Percentiles rank a stretch among this genome's conserved stretches.
Evolutionary conservation across 2,888 invertebrate species (phyloP).

Genomic region (Girardia tigrina): DNA sequence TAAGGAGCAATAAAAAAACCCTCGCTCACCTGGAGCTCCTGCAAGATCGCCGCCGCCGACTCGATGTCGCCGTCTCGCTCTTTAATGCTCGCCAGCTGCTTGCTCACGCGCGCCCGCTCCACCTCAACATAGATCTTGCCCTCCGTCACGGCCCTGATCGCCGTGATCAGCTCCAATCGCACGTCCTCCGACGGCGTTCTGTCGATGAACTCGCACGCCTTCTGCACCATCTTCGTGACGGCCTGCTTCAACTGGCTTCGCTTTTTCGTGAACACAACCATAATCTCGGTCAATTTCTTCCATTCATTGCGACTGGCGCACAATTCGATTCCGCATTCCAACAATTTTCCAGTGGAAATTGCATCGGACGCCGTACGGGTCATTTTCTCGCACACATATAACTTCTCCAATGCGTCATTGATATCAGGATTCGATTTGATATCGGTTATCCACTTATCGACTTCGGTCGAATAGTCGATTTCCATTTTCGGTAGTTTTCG

Average conservation of each 20-base stretch:
- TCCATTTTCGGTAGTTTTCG: slow-evolving; percentile 65
- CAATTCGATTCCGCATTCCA: slow-evolving; percentile 80
- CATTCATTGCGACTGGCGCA: slow-evolving; percentile 74
- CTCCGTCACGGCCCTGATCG: slow-evolving; percentile 79
- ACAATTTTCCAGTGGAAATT: slow-evolving; percentile 76
- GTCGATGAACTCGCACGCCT: slow-evolving; percentile 80
- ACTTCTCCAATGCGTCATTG: slow-evolving; percentile 77
- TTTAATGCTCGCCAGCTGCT: slow-evolving; percentile 55
- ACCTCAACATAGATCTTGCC: slow-evolving; percentile 99
- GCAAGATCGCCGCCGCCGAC: slow-evolving; percentile 80
- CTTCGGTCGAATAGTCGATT: slow-evolving; percentile 78
- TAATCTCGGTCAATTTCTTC: slow-evolving; percentile 80
- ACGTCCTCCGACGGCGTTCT: slow-evolving; percentile 76
- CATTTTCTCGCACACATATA: slow-evolving; percentile 82
- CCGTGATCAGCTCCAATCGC: slow-evolving; percentile 83
- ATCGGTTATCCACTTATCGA: slow-evolving; percentile 81
- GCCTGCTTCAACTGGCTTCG: slow-evolving; percentile 82
- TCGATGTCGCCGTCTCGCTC: slow-evolving; percentile 57
- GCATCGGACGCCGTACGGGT: slow-evolving; percentile 85
- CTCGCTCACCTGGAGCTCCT: slow-evolving; percentile 84
- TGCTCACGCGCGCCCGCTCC: slow-evolving; percentile 83
- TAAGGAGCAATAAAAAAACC: no score
- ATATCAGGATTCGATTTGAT: slow-evolving; percentile 55
- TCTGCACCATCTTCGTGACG: slow-evolving; percentile 75
- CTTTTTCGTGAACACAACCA: slow-evolving; percentile 73